Evolutionary conservation across 1,140 invertebrate genomes (phyloP).

Genomic region (Bombus ignitus): DNA sequence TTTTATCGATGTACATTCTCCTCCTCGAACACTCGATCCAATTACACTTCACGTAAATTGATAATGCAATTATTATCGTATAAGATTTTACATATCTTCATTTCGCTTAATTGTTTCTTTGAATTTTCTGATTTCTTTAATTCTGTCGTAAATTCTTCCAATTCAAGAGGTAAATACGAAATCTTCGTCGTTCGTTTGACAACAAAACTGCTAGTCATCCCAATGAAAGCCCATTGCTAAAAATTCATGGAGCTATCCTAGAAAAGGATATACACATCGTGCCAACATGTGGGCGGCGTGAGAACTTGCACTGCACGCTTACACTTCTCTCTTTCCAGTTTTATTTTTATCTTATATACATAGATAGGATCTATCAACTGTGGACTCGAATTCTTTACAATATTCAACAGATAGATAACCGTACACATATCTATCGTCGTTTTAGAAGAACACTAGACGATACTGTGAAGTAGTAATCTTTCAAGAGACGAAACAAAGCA

Average conservation of each 20-base stretch:
- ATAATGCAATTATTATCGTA: neutral
- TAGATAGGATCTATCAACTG: neutral
- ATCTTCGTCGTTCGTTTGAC: neutral
- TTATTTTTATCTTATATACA: neutral
- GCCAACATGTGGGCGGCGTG: slow-evolving; percentile 1
- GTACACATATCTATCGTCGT: too few species aligned
- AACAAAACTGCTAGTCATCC: neutral
- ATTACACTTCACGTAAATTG: neutral
- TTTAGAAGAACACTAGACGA: too few species aligned
- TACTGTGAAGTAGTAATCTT: too few species aligned
- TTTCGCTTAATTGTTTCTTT: neutral
- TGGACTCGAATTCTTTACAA: neutral
- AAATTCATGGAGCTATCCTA: neutral
- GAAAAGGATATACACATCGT: neutral
- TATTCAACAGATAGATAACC: neutral
- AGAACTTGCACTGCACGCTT: neutral
- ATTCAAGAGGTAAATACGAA: neutral
- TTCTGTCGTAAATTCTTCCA: neutral
- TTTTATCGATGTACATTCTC: neutral
- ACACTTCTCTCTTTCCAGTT: neutral
- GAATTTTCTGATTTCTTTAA: neutral
- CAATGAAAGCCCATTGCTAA: neutral
- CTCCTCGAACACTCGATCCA: neutral
- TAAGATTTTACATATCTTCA: neutral
- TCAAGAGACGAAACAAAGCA: too few species aligned